phyloP scores from a whole-genome alignment of 2,888 invertebrate genomes.

The Dyspetes luteomarginatus region DNA sequence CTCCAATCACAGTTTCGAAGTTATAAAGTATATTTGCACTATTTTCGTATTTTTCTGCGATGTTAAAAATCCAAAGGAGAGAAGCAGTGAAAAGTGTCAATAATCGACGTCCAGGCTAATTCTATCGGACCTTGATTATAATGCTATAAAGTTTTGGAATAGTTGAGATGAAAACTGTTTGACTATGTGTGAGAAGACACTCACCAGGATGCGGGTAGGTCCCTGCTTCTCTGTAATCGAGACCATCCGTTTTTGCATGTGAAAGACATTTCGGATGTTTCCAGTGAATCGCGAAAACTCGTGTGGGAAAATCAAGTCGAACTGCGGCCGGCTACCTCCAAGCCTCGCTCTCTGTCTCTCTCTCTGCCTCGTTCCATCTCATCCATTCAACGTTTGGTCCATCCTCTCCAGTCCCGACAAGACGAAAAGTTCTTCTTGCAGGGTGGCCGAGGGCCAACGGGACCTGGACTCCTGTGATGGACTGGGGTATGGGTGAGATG shows the following conservation, averaged over 20 bases:
- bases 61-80: too few species aligned
- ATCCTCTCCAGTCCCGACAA: slow-evolving; percentile 70
- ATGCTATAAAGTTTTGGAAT: background rate
- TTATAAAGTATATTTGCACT: too few species aligned
- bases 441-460: slow-evolving; percentile 63
- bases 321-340: slow-evolving; percentile 69
- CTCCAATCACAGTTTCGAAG: too few species aligned
- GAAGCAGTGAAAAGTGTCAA: too few species aligned
- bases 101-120: too few species aligned
- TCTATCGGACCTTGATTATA: too few species aligned
- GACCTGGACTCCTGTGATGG: slow-evolving; percentile 50
- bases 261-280: slow-evolving; percentile 53
- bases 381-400: slow-evolving; percentile 52
- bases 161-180: background rate
- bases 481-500: slow-evolving; percentile 31
- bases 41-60: too few species aligned
- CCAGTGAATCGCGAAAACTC: slow-evolving; percentile 68
- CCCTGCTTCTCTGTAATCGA: slow-evolving; percentile 2
- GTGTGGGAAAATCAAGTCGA: slow-evolving; percentile 80
- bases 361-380: slow-evolving; percentile 55
- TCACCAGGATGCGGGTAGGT: slow-evolving; percentile 17
- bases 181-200: background rate
- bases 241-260: slow-evolving; percentile 55
- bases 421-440: slow-evolving; percentile 80
- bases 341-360: slow-evolving; percentile 44